phyloP scores from a whole-genome alignment of 2,113 vertebrate genomes.

The Suricata suricatta region DNA sequence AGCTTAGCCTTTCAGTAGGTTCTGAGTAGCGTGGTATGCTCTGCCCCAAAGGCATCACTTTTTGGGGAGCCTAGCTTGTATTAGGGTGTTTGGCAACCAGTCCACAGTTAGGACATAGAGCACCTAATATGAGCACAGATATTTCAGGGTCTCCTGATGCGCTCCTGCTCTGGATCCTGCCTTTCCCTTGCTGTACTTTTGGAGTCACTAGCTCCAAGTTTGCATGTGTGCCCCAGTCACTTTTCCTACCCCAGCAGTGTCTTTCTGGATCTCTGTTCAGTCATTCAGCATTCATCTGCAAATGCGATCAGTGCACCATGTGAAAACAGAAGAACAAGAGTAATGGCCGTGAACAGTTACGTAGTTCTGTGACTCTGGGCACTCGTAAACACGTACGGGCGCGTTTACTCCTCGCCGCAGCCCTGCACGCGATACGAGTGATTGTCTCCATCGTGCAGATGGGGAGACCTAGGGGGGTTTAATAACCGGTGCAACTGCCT shows the following conservation, averaged over 20 bases:
- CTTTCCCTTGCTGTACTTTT: background rate
- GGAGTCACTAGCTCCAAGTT: background rate
- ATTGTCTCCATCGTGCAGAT: background rate
- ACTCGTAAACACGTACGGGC: background rate
- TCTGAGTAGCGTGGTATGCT: background rate
- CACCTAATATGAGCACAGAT: background rate
- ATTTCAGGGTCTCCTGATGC: background rate
- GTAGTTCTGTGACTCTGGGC: background rate
- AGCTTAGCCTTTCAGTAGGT: background rate
- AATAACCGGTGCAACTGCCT: background rate
- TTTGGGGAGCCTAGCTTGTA: background rate
- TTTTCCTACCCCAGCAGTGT: background rate
- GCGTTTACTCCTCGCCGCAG: background rate
- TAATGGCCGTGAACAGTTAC: background rate
- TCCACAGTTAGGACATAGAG: background rate
- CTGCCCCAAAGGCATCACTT: background rate
- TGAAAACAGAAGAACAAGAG: background rate
- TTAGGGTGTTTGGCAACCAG: background rate
- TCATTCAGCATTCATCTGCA: background rate
- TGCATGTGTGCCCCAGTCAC: background rate
- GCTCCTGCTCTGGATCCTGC: background rate
- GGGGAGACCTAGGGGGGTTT: background rate
- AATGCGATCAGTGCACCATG: background rate
- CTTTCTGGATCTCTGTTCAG: background rate
- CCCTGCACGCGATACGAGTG: background rate